Conservation (phyloP, 2,888 invertebrate species). For the Coelopa pilipes region DNA sequence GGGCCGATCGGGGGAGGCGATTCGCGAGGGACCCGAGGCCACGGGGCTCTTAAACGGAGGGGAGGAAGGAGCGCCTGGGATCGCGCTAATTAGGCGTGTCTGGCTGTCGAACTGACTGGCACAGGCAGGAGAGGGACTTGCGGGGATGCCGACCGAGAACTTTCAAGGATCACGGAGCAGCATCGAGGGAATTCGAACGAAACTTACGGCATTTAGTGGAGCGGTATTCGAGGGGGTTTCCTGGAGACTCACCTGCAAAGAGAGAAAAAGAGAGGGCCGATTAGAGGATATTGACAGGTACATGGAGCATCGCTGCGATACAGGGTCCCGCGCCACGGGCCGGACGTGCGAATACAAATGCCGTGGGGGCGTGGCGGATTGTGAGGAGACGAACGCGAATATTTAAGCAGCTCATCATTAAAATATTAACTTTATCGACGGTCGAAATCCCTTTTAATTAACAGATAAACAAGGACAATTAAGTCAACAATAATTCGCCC, state of each 20-base stretch:
- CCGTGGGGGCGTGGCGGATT: too few relatives aligned
- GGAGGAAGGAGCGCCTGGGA: background rate
- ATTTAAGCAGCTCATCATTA: constrained; percentile 29
- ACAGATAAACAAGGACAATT: constrained; percentile 64
- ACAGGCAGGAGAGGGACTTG: too few relatives aligned
- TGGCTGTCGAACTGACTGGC: too few relatives aligned
- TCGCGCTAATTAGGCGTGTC: too few relatives aligned
- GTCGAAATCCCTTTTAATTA: constrained; percentile 57
- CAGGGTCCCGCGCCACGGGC: too few relatives aligned
- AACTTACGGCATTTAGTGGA: background rate
- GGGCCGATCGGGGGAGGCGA: background rate
- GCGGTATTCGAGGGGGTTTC: constrained; percentile 45
- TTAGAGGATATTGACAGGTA: too few relatives aligned
- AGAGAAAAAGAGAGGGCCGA: constrained; percentile 37
- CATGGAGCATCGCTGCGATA: too few relatives aligned
- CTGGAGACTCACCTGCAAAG: constrained; percentile 61
- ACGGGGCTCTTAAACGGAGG: background rate
- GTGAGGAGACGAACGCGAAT: background rate
- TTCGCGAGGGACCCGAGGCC: background rate
- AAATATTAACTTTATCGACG: constrained; percentile 34
- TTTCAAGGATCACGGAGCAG: too few relatives aligned
- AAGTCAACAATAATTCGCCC: constrained; percentile 57
- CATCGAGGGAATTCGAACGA: background rate
- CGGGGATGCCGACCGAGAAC: too few relatives aligned
- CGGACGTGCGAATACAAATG: too few relatives aligned